Conservation (phyloP, 2,797 vertebrate species). For the Falco peregrinus region DNA sequence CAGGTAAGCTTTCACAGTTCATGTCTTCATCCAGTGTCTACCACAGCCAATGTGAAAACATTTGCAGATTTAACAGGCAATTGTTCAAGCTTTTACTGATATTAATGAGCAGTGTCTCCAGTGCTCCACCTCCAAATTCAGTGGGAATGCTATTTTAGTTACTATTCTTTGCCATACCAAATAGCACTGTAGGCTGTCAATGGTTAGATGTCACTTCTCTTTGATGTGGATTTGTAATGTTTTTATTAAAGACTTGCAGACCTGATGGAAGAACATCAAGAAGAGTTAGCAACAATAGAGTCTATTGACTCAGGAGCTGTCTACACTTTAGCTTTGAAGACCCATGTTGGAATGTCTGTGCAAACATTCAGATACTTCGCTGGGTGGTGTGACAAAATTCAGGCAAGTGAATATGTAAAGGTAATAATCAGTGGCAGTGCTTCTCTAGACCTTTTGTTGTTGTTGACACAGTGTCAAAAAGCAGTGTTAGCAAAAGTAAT, state of each 20-base stretch:
- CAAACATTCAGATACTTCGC: slow-evolving; percentile 85
- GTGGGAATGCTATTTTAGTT: background rate
- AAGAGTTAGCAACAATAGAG: slow-evolving; percentile 83
- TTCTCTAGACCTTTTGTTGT: background rate
- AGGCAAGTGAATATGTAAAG: slow-evolving; percentile 63
- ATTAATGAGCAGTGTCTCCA: background rate
- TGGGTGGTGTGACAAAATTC: slow-evolving; percentile 87
- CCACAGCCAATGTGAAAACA: background rate
- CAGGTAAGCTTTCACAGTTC: background rate
- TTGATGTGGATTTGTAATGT: background rate
- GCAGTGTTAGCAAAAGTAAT: background rate
- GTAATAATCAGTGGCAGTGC: background rate
- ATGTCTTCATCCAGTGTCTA: background rate
- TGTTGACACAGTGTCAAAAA: background rate
- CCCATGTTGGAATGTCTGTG: slow-evolving; percentile 84
- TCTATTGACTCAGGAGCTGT: slow-evolving; percentile 82
- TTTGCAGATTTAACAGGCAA: background rate
- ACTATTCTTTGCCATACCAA: background rate
- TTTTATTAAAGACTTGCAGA: slow-evolving; percentile 78
- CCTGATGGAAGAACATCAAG: slow-evolving; percentile 82
- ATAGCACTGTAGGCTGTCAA: background rate
- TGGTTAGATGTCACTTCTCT: background rate
- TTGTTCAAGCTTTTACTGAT: background rate
- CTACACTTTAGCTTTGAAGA: slow-evolving; percentile 84
- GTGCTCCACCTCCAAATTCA: background rate